These are phyloP conservation scores for Lasioglossum baleicum DNA, from an alignment of 1,140 invertebrate species.

Conservation along the genomic window DNA sequence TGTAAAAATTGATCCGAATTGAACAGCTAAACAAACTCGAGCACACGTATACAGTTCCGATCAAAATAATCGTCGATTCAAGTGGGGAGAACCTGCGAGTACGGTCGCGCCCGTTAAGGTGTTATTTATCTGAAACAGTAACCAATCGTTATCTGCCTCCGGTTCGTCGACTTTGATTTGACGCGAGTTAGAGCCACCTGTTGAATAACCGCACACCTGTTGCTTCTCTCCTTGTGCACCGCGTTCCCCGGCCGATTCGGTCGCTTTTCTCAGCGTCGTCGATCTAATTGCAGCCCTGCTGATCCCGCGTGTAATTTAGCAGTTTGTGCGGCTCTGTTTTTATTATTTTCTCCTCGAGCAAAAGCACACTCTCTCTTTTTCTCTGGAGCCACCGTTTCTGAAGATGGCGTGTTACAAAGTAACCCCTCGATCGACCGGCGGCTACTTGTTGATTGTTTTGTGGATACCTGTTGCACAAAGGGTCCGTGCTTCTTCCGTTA, in stretches of 20 bases:
- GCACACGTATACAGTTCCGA: no score
- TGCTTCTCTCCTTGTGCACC: background rate
- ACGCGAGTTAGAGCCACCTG: constrained; percentile 18
- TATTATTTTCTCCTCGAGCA: background rate
- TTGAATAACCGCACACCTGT: constrained; percentile 37
- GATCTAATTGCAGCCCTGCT: constrained; percentile 14
- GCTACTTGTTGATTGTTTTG: constrained; percentile 32
- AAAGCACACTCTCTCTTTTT: background rate
- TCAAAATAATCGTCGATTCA: background rate
- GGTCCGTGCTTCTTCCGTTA: constrained; percentile 7
- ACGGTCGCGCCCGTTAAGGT: background rate
- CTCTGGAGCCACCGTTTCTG: background rate
- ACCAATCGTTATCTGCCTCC: background rate
- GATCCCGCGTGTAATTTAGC: constrained; percentile 7
- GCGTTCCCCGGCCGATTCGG: background rate
- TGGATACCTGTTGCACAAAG: constrained; percentile 24
- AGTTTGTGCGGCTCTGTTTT: background rate
- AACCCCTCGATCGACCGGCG: background rate
- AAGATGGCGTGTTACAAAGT: constrained; percentile 9
- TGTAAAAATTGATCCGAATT: no score
- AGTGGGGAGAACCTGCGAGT: background rate
- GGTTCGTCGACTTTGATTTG: constrained; percentile 5
- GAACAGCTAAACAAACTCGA: no score
- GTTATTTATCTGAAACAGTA: background rate
- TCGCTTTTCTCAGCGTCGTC: constrained; percentile 5